Evolutionary conservation across 1,140 invertebrate genomes (phyloP).

Genomic region (Drosophila equinoxialis): DNA sequence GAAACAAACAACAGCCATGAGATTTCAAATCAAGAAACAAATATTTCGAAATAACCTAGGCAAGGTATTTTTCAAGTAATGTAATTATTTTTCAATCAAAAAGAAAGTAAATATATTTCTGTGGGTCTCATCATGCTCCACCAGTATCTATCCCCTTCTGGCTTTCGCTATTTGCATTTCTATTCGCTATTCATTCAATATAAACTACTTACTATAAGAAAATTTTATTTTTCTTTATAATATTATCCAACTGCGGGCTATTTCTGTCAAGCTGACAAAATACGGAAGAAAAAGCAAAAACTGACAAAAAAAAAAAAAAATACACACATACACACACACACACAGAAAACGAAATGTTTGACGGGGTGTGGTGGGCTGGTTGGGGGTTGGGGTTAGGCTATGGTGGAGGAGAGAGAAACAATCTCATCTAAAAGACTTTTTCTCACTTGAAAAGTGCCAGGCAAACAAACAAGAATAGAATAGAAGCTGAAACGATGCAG

Average conservation of each 20-base stretch:
- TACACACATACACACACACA: not conserved
- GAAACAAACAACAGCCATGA: too few relatives aligned
- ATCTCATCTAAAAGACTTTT: constrained; percentile 44
- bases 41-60: too few relatives aligned
- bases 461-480: constrained; percentile 44
- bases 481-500: constrained; percentile 2
- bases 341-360: constrained; percentile 10
- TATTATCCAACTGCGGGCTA: constrained; percentile 26
- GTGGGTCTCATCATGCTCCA: too few relatives aligned
- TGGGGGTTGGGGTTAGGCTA: not conserved
- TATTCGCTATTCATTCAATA: not conserved
- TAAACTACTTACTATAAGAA: not conserved
- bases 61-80: too few relatives aligned
- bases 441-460: constrained; percentile 41
- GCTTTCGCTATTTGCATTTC: not conserved
- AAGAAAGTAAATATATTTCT: too few relatives aligned
- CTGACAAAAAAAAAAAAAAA: not conserved
- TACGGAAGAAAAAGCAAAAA: not conserved
- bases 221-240: constrained; percentile 9
- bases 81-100: too few relatives aligned
- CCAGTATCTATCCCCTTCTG: too few relatives aligned
- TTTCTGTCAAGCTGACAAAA: constrained; percentile 38
- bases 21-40: too few relatives aligned
- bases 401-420: constrained; percentile 26
- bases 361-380: not conserved